Evolutionary conservation across 2,113 vertebrate species (phyloP).

Genomic region (Shinisaurus crocodilurus): DNA sequence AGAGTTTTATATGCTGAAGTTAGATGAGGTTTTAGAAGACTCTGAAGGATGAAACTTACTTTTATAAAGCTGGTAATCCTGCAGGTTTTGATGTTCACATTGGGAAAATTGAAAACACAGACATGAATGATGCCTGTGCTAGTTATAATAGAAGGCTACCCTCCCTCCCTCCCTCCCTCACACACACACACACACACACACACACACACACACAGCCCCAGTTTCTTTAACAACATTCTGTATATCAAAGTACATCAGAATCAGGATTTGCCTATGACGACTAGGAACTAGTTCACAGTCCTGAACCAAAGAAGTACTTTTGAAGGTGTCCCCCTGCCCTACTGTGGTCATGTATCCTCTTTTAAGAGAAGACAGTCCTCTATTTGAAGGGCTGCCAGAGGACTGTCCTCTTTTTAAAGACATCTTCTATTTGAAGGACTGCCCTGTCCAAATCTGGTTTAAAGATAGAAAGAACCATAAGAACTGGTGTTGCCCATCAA

Average conservation of each 20-base stretch:
- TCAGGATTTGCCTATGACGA: neutral
- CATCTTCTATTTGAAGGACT: too few relatives aligned
- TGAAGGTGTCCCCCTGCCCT: neutral
- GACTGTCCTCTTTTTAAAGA: too few relatives aligned
- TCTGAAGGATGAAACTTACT: conserved; percentile 57
- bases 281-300: neutral
- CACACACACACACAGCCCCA: neutral
- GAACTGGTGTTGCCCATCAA: too few relatives aligned
- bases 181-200: neutral
- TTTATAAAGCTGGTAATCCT: conserved; percentile 54
- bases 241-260: neutral
- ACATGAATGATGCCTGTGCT: conserved; percentile 51
- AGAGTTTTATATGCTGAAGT: conserved; percentile 76
- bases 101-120: conserved; percentile 53
- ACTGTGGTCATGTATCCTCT: too few relatives aligned
- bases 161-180: neutral
- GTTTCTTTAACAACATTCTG: conserved; percentile 28
- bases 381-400: too few relatives aligned
- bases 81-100: conserved; percentile 47
- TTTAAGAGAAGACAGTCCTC: too few relatives aligned
- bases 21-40: conserved; percentile 68
- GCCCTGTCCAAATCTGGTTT: too few relatives aligned
- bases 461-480: too few relatives aligned
- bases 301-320: neutral
- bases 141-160: conserved; percentile 21